Percentiles rank a stretch among this genome's conserved stretches.
Evolutionary conservation across 1,140 invertebrate species (phyloP).

Genomic region (Forficula auricularia): DNA sequence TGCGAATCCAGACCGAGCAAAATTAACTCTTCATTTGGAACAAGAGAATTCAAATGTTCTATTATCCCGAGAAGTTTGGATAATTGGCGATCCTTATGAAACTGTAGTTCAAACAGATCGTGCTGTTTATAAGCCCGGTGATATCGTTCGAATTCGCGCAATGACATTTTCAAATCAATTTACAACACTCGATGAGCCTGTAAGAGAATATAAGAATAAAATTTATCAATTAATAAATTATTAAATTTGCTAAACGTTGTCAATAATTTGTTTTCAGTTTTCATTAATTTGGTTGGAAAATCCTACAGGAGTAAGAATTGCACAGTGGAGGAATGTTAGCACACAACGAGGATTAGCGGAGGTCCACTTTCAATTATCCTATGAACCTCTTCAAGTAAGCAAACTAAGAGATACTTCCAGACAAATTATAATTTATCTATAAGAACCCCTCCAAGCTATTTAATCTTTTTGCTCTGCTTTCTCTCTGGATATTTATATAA

Average conservation of each 20-base stretch:
- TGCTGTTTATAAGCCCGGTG: constrained; percentile 43
- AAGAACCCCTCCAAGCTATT: too few relatives aligned
- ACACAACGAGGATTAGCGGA: constrained; percentile 33
- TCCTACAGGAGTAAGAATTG: constrained; percentile 35
- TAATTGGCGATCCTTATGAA: too few relatives aligned
- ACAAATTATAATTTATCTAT: too few relatives aligned
- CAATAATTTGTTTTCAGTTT: constrained; percentile 25
- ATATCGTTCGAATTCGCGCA: constrained; percentile 35
- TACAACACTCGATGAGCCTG: constrained; percentile 27
- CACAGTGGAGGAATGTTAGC: constrained; percentile 36
- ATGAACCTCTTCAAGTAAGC: constrained; percentile 32
- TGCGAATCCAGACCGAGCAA: too few relatives aligned
- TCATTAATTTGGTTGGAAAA: constrained; percentile 38
- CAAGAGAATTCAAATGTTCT: too few relatives aligned
- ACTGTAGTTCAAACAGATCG: constrained; percentile 33
- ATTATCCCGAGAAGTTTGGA: too few relatives aligned
- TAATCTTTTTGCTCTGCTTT: too few relatives aligned
- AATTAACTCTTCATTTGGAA: too few relatives aligned
- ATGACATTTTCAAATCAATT: constrained; percentile 31
- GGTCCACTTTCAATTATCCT: constrained; percentile 32
- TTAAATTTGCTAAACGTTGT: constrained; percentile 13
- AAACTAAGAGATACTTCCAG: neutral
- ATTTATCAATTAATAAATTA: constrained; percentile 1
- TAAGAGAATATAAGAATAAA: constrained; percentile 17
- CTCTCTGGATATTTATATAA: too few relatives aligned